A percentile compares a stretch with the other conserved stretches of the same genome.
phyloP scores from a whole-genome alignment of 2,888 invertebrate genomes.

The Stenoptilia bipunctidactyla region DNA sequence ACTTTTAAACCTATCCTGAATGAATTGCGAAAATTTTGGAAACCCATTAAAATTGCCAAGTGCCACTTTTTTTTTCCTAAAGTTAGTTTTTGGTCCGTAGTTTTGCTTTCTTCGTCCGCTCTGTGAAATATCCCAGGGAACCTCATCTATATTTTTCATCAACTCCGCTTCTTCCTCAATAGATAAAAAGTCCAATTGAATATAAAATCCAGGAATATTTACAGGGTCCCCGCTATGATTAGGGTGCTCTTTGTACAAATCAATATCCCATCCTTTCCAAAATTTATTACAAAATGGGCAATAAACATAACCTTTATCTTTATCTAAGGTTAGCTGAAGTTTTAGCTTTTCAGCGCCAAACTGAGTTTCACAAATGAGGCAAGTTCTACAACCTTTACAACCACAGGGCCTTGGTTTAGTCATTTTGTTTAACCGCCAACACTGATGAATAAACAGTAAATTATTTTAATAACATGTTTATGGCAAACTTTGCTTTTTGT shows the following conservation, averaged over 20 bases:
- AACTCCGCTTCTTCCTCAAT: conserved; percentile 76
- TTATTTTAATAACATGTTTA: too few relatives aligned
- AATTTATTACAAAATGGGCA: conserved; percentile 82
- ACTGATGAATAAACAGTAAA: too few relatives aligned
- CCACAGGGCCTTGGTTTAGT: conserved; percentile 78
- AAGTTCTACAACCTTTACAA: conserved; percentile 93
- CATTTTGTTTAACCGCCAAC: too few relatives aligned
- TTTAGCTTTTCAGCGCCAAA: conserved; percentile 50
- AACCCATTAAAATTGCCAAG: conserved; percentile 87
- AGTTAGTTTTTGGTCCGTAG: conserved; percentile 98
- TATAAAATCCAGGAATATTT: conserved; percentile 77
- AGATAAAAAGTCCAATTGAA: conserved; percentile 80
- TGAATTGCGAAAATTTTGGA: conserved; percentile 81
- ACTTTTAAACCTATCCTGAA: conserved; percentile 80
- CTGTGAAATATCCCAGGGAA: conserved; percentile 93
- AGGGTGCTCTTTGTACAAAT: conserved; percentile 74
- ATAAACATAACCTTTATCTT: conserved; percentile 76
- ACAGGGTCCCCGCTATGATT: conserved; percentile 74
- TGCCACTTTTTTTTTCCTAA: conserved; percentile 90
- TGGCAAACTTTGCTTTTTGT: too few relatives aligned
- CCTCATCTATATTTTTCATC: conserved; percentile 77
- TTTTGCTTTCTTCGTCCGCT: conserved; percentile 98
- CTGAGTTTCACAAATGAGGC: conserved; percentile 85
- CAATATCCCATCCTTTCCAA: conserved; percentile 80
- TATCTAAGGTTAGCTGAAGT: conserved; percentile 47